Conservation (phyloP, 2,113 vertebrate genomes). For the Spilogale gracilis region DNA sequence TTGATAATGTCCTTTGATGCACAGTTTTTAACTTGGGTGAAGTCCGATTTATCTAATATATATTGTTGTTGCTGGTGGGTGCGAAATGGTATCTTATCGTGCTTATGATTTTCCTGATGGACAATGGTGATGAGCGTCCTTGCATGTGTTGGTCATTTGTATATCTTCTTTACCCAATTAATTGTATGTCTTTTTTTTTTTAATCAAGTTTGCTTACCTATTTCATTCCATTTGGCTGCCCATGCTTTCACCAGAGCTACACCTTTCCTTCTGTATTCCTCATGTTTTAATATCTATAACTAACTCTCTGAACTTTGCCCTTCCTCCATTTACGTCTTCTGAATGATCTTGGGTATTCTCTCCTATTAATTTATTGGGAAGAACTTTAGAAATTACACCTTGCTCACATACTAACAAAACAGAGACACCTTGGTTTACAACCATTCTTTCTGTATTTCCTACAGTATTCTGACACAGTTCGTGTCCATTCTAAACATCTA, state of each 20-base stretch:
- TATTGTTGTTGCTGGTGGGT: background rate
- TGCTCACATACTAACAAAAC: background rate
- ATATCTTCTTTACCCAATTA: background rate
- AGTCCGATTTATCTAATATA: background rate
- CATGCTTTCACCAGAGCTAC: background rate
- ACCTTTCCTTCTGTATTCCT: background rate
- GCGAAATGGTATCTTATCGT: background rate
- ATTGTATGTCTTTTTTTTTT: background rate
- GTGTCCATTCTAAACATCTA: background rate
- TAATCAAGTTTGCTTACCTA: background rate
- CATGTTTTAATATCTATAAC: background rate
- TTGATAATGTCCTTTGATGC: background rate
- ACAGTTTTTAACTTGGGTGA: background rate
- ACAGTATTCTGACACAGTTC: background rate
- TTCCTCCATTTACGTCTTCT: background rate
- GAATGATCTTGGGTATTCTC: background rate
- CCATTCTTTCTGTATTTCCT: background rate
- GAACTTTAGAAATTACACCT: background rate
- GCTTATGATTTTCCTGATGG: background rate
- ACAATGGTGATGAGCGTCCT: background rate
- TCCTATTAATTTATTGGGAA: background rate
- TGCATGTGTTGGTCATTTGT: background rate
- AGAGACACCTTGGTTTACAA: background rate
- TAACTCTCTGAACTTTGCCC: background rate
- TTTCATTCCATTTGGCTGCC: background rate